Conservation (phyloP, 2,797 vertebrate species). For the Sarcophilus harrisii region DNA sequence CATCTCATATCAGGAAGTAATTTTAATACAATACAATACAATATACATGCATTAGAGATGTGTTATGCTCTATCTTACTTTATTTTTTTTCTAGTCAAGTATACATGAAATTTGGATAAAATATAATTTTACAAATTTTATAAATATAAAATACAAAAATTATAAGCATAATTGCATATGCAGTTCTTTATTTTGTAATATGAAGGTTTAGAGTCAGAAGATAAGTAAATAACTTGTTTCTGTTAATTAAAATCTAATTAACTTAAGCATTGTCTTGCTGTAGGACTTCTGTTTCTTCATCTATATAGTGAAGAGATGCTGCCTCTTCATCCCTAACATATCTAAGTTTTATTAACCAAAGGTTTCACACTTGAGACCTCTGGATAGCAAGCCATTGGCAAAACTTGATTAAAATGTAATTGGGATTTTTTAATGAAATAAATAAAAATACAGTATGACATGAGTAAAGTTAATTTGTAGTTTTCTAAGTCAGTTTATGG, state of each 20-base stretch:
- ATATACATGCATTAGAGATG: background rate
- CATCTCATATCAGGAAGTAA: background rate
- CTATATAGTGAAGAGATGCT: background rate
- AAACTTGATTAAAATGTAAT: background rate
- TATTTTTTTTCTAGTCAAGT: background rate
- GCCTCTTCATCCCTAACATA: background rate
- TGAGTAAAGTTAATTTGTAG: background rate
- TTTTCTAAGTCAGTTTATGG: background rate
- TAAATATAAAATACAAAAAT: background rate
- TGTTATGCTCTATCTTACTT: background rate
- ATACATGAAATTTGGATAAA: background rate
- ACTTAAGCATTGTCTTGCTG: background rate
- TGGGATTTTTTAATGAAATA: background rate
- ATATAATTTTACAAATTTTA: background rate
- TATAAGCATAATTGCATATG: background rate
- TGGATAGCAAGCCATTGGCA: background rate
- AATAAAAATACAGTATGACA: background rate
- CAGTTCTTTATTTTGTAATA: background rate
- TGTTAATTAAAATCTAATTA: background rate
- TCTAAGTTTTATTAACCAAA: background rate
- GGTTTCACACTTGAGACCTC: background rate
- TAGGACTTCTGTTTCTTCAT: background rate
- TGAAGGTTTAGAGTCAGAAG: background rate
- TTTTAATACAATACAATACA: background rate
- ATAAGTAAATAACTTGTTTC: background rate